Percentiles rank a stretch among this genome's conserved stretches.
These are phyloP conservation scores for Lepilemur ruficaudatus DNA, from an alignment of 2,797 vertebrate genomes.

Conservation along the genomic window DNA sequence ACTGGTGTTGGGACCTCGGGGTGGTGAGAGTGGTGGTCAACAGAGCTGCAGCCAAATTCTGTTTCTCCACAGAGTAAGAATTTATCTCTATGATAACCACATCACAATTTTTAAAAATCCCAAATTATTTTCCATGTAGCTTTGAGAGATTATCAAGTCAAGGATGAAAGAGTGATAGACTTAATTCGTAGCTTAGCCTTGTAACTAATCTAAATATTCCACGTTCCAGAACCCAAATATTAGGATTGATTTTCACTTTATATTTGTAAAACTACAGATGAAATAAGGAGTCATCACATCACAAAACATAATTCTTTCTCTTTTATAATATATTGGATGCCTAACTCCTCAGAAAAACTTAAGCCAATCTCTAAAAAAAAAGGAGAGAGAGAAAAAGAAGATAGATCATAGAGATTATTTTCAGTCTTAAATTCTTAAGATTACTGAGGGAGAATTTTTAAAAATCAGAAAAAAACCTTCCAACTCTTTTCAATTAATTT, in stretches of 20 bases:
- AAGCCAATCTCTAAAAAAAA: neutral
- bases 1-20: neutral
- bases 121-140: neutral
- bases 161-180: neutral
- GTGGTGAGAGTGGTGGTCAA: accelerated
- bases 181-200: neutral
- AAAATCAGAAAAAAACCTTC: neutral
- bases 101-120: neutral
- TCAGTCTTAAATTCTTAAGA: neutral
- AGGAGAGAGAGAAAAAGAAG: neutral
- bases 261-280: slow-evolving; percentile 11
- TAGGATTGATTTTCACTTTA: neutral
- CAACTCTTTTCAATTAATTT: neutral
- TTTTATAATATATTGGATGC: neutral
- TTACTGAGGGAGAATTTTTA: neutral
- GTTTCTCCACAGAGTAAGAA: neutral
- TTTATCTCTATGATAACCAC: neutral
- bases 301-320: neutral
- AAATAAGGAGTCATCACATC: neutral
- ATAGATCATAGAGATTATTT: neutral
- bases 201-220: neutral
- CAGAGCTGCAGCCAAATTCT: neutral
- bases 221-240: neutral
- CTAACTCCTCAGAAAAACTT: neutral
- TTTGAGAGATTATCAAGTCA: slow-evolving; percentile 38